Base-by-base conservation (phyloP, 2,797 vertebrate species). In the Leptatherina wallacei region DNA sequence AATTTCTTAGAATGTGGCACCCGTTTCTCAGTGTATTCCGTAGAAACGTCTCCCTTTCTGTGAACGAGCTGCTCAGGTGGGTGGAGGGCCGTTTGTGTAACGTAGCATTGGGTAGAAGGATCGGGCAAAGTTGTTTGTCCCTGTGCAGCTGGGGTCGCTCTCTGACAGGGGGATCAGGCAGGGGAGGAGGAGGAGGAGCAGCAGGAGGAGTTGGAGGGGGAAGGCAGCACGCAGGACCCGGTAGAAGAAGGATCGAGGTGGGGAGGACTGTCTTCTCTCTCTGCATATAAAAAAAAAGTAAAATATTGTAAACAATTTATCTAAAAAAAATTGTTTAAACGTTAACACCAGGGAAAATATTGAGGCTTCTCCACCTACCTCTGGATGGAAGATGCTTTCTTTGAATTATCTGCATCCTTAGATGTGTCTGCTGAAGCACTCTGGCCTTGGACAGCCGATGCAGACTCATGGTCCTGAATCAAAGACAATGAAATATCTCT, bases 11-110 rank as follows among this genome's bases (percentile, higher is more conserved):
- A 71, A 60, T 47, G 42, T 67, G 74, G 13, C 62, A 29, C 2
- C 40, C 29, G 20, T 77, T 52, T 40, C 44, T 63, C 16, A 12
- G 10, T 16, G 5, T 16, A 38, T 32, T 42, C 4, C 44, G 6
- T 29, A 35, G 7, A 51, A 52, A 47, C 24, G 12, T 22, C 6
- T 47, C 1, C 3, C 2, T 47, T 7, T 2, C 1, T 11, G 36
- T 35, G 40, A 58, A 27, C 8, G 3, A 11, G 1, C 14, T n/a
- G 0, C 18, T 94, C 94, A 98, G 55, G 95, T 97, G 2, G 98
- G 98, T 0, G 98, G 97, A 0, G 97, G 97, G 6, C 98, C 97
- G 0, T 98, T 98, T 88, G 95, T 97, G 81, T 99, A 99, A 61
- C 69, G 94, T 56, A 99, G 83, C 97, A 97, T 99, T 47, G 96